Percentiles rank a stretch among this genome's conserved stretches.
Conservation (phyloP, 2,797 vertebrate genomes). For the Megaceryle alcyon region DNA sequence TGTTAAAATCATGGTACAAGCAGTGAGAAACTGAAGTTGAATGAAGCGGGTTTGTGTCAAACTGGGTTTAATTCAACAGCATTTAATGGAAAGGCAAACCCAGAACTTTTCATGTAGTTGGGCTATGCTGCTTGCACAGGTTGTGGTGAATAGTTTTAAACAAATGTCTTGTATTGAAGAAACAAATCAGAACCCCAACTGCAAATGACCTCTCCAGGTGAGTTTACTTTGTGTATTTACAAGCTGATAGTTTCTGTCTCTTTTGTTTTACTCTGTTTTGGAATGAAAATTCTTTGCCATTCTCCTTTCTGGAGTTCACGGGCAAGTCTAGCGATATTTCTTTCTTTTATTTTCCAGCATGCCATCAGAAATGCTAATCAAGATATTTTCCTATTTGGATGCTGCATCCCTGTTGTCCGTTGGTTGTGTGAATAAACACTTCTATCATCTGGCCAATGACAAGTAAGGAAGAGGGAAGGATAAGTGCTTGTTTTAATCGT, state of each 20-base stretch:
- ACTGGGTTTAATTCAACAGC: background rate
- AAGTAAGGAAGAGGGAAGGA: conserved; percentile 82
- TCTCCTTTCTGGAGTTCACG: background rate
- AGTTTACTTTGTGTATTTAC: background rate
- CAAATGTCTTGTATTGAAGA: background rate
- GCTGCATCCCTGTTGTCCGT: conserved; percentile 79
- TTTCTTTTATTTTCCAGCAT: conserved; percentile 77
- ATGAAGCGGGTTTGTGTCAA: background rate
- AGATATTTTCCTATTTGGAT: conserved; percentile 89
- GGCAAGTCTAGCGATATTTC: background rate
- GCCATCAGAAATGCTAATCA: conserved; percentile 85
- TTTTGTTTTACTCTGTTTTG: background rate
- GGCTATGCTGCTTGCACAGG: background rate
- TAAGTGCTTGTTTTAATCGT: background rate
- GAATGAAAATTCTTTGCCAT: background rate
- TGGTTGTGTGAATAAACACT: conserved; percentile 83
- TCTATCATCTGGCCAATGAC: conserved; percentile 84
- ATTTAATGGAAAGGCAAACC: background rate
- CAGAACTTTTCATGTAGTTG: background rate
- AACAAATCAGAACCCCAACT: background rate
- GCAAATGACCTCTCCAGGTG: background rate
- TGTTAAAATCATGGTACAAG: background rate
- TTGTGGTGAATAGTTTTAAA: background rate
- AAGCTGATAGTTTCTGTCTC: background rate
- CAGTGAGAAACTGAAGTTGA: background rate